Evolutionary conservation across 1,140 invertebrate genomes (phyloP).

Genomic region (Pissodes strobi): DNA sequence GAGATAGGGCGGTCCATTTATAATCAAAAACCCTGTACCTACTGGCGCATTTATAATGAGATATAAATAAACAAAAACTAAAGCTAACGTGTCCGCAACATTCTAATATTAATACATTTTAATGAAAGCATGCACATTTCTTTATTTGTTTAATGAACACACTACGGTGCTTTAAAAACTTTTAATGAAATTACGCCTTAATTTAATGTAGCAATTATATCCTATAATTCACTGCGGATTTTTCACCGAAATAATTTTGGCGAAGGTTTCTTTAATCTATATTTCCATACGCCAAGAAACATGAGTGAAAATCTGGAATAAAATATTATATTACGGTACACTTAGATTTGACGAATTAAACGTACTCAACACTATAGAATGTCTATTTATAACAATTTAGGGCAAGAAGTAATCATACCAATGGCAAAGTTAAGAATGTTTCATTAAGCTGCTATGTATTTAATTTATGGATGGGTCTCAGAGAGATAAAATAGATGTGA

Average conservation of each 20-base stretch:
- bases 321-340: slow-evolving; percentile 5
- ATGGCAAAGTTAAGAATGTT: background rate
- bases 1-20: too few species aligned
- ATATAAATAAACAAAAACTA: slow-evolving; percentile 2
- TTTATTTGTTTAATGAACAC: slow-evolving; percentile 39
- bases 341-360: slow-evolving; percentile 3
- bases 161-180: slow-evolving; percentile 45
- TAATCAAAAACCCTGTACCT: too few species aligned
- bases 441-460: too few species aligned
- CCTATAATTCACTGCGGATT: slow-evolving; percentile 7
- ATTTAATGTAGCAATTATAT: slow-evolving; percentile 17
- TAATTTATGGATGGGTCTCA: too few species aligned
- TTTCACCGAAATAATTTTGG: slow-evolving; percentile 9
- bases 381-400: slow-evolving; percentile 11
- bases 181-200: slow-evolving; percentile 7
- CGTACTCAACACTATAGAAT: slow-evolving; percentile 8
- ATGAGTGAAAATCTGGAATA: slow-evolving; percentile 6
- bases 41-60: too few species aligned
- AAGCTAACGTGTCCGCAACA: slow-evolving; percentile 16
- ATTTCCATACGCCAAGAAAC: slow-evolving; percentile 37
- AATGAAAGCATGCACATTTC: slow-evolving; percentile 4
- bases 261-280: slow-evolving; percentile 46
- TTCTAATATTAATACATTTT: slow-evolving; percentile 15
- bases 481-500: too few species aligned
- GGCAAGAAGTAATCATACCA: slow-evolving; percentile 7